Base-by-base conservation (phyloP, 64 coral and sea anemone genomes). In the Platygyra sinensis region DNA sequence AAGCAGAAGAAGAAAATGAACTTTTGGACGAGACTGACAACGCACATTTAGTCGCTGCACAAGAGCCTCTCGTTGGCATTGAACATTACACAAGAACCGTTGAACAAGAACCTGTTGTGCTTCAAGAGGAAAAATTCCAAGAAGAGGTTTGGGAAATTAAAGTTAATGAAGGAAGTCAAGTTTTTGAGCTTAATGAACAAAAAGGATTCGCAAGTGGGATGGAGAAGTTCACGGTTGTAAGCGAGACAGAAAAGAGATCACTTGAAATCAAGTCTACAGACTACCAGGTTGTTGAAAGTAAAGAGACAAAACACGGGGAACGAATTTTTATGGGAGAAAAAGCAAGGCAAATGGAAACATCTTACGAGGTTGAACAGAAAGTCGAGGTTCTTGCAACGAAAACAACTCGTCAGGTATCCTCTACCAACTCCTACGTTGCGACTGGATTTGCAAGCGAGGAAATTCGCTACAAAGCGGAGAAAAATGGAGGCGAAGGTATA, bases 81-180 rank as follows among this genome's bases (percentile, higher is more conserved):
- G 59, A 83, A 39, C 59, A 65, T 22, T 24, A 17, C 10, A 24
- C 80, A 38, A 65, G 9, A 51, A 25, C 33, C 38, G 32, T n/a
- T 20, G 60, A 39, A 10, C 2, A 67, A 17, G 80, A 67, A 38
- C 28, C 9, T 10, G 24, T 74, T 77, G 89, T 91, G 36, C 81
- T 75, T 39, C 80, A 72, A 25, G 93, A 87, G 79, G 88, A 63
- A n/a, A 67, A 90, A 86, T 83, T 90, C 32, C 49, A 86, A 19
- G 88, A 94, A 63, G 64, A 79, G 15, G 72, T 77, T 28, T 76
- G 67, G 65, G 80, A 92, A 20, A 64, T 92, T 24, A 83, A 94
- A 15, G 73, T 76, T 36, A 79, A 89, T 52, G 78, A 89, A 36
- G 92, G 75, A 42, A 28, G 50, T 15, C 62, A 30, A 18, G 18